phyloP scores from a whole-genome alignment of 2,113 vertebrate genomes.

The Steatornis caripensis region DNA sequence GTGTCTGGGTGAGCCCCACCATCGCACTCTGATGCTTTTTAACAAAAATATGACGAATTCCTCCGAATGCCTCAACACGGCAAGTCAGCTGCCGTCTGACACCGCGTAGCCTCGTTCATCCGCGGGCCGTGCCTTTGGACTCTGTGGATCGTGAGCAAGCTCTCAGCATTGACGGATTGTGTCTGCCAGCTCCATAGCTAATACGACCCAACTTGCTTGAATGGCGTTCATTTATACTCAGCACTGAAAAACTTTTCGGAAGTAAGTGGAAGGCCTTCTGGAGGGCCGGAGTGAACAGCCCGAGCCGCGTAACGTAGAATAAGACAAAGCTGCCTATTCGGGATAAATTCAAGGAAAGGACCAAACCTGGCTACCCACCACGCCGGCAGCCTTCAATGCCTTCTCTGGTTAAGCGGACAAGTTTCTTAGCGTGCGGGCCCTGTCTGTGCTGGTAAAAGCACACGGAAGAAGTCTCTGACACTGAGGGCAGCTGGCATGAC shows the following conservation, averaged over 20 bases:
- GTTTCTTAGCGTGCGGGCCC: not conserved
- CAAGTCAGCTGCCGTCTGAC: not conserved
- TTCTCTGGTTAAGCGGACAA: not conserved
- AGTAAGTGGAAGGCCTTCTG: not conserved
- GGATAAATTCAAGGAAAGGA: not conserved
- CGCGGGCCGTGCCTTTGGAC: not conserved
- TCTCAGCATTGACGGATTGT: not conserved
- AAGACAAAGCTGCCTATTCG: not conserved
- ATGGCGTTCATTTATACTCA: too few species aligned
- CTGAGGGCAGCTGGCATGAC: not conserved
- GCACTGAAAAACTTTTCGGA: not conserved
- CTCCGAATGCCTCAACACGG: not conserved
- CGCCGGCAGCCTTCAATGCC: not conserved
- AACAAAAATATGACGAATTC: not conserved
- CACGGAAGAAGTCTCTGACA: not conserved
- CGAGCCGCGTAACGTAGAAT: not conserved
- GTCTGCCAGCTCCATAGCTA: not conserved
- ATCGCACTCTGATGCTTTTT: not conserved
- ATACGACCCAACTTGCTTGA: not conserved
- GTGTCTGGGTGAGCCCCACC: not conserved
- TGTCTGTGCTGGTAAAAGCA: not conserved
- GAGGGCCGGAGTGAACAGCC: not conserved
- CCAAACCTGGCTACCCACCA: not conserved
- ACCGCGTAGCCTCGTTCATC: accelerated
- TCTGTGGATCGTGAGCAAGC: too few species aligned